Base-by-base conservation (phyloP, 2,113 vertebrate species). In the Neofelis nebulosa region DNA sequence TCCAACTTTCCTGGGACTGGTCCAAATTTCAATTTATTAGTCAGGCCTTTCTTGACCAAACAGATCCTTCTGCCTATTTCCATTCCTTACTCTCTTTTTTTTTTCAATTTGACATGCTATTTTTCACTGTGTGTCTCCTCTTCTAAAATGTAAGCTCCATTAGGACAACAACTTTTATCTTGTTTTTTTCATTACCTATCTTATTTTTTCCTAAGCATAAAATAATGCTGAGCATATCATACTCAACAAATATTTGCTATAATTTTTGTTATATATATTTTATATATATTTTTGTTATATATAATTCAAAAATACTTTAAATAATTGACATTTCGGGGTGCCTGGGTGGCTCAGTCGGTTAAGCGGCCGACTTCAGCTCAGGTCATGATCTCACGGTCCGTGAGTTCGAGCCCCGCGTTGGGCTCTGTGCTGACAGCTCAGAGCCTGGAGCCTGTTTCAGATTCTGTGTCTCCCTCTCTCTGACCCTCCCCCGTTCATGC, bases 71-170 rank as follows among this genome's bases (percentile, higher is more conserved):
- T 68, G 18, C 33, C 21, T 57, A 76, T 74, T 79, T 27, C 78
- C 21, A 66, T 6, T 65, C 23, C 18, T 36, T 52, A 92, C 11
- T 69, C 15, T 36, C 73, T 16, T 80, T 45, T 25, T 57, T 61
- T 52, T 85, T 25, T 69, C 41, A n/a, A 55, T 29, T 27, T 81
- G 79, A 55, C 33, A 71, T 33, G 66, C 4, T 57, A 69, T 38
- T 87, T 83, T 93, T 69, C 55, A 74, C 11, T 25, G 5, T 65
- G 4, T 71, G 14, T 52, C 94, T 86, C 29, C 33, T 63, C 65
- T 93, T 85, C 93, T 85, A 65, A 65, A 98, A 88, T 52, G 10
- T 68, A 95, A 96, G 16, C 18, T 89, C 48, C 52, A 82, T 23
- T 76, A 90, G 38, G 69, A 91, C 15, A 82, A 81, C 15, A 91